Percentiles rank a stretch among this genome's conserved stretches.
Conservation (phyloP, 2,113 vertebrate species). For the Todiramphus chloris region DNA sequence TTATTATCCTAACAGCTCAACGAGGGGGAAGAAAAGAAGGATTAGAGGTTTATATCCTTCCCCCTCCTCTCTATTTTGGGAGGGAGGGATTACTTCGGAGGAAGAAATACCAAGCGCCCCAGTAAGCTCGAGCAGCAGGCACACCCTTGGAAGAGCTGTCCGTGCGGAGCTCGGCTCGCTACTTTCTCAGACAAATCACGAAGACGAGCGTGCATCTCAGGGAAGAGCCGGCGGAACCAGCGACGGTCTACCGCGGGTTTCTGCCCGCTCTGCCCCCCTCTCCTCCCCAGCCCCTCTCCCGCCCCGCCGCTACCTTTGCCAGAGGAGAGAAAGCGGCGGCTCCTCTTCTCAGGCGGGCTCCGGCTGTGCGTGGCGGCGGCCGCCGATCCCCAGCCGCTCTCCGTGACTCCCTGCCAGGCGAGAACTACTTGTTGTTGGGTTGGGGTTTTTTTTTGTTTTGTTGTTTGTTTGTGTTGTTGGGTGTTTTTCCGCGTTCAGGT, state of each 20-base stretch:
- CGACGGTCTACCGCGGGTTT: neutral
- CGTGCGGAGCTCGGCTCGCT: neutral
- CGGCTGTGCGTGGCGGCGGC: neutral
- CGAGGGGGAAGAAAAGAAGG: too few relatives aligned
- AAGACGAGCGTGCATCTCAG: neutral
- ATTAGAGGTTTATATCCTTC: neutral
- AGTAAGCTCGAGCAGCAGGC: neutral
- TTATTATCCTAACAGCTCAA: neutral
- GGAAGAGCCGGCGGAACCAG: neutral
- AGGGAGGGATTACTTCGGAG: neutral
- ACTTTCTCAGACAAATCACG: neutral
- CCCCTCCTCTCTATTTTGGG: neutral
- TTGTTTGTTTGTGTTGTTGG: neutral
- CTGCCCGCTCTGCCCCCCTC: neutral
- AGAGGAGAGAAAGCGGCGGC: neutral
- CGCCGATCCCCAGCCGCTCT: neutral
- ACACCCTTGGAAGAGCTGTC: neutral
- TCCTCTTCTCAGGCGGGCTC: neutral
- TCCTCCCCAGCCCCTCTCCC: neutral
- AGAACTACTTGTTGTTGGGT: conserved; percentile 74
- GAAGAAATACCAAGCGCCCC: neutral
- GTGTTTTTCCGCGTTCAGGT: conserved; percentile 41
- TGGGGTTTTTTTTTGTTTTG: neutral
- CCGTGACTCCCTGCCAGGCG: neutral
- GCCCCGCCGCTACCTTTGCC: conserved; percentile 64